Conservation (phyloP, 2,888 invertebrate genomes). For the Alentia gelatinosa region DNA sequence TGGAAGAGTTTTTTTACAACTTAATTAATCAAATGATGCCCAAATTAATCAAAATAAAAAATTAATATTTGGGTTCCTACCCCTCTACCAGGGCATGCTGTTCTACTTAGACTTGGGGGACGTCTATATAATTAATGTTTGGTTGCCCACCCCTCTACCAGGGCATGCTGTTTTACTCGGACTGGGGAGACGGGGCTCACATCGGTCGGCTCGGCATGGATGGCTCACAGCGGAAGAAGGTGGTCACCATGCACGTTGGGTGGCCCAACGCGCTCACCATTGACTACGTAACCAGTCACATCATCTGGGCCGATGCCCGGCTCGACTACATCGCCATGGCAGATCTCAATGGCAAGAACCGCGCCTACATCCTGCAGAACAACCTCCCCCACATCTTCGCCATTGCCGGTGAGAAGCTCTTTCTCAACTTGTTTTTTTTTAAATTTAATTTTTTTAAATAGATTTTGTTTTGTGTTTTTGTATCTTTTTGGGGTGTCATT, state of each 20-base stretch:
- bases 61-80: no score
- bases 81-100: no score
- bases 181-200: slow-evolving; percentile 96
- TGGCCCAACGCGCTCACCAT: slow-evolving; percentile 99
- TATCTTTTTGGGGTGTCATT: no score
- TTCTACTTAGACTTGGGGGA: no score
- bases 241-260: slow-evolving; percentile 82
- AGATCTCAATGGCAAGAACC: slow-evolving; percentile 90
- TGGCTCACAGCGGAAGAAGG: slow-evolving; percentile 90
- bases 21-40: no score
- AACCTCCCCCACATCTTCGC: slow-evolving; percentile 84
- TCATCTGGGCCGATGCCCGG: slow-evolving; percentile 99
- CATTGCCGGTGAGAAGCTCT: slow-evolving; percentile 62
- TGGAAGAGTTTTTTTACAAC: no score
- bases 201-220: slow-evolving; percentile 99
- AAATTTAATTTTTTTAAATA: not conserved
- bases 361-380: slow-evolving; percentile 87
- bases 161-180: slow-evolving; percentile 95
- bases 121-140: no score
- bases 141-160: no score
- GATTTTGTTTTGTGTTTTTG: no score
- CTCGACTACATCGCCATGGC: slow-evolving; percentile 97
- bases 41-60: no score
- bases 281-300: slow-evolving; percentile 95
- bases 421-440: not conserved